Evolutionary conservation across 2,888 invertebrate species (phyloP).

Genomic region (Acanthopleura granulata): DNA sequence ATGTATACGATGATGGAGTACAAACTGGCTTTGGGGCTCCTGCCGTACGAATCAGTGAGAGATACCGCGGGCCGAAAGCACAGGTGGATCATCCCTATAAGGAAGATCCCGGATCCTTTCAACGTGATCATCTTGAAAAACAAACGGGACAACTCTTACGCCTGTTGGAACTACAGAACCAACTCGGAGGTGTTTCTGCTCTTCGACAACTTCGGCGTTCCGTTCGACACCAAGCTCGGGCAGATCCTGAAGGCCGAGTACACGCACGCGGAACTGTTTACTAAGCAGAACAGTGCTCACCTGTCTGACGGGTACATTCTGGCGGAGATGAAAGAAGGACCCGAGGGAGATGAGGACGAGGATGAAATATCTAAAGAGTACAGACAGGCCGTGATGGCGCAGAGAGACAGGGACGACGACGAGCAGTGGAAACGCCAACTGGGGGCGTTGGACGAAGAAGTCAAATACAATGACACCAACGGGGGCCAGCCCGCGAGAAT

Average conservation of each 20-base stretch:
- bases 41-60: not conserved
- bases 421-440: not conserved
- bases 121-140: not conserved
- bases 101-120: not conserved
- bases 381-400: not conserved
- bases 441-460: not conserved
- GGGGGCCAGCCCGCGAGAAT: not conserved
- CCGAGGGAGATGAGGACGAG: not conserved
- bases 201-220: too few species aligned
- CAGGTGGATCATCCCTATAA: not conserved
- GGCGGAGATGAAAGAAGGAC: too few species aligned
- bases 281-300: not conserved
- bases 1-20: slow-evolving; percentile 1
- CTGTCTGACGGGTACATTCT: slow-evolving; percentile 1
- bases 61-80: not conserved
- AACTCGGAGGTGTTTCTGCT: not conserved
- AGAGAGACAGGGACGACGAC: not conserved
- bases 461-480: not conserved
- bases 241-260: not conserved
- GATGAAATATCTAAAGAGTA: not conserved
- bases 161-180: not conserved
- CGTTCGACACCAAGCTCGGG: not conserved
- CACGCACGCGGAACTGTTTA: not conserved
- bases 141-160: too few species aligned
- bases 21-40: not conserved